A percentile compares a stretch with the other conserved stretches of the same genome.
Evolutionary conservation across 2,113 vertebrate genomes (phyloP).

Genomic region (Eptesicus fuscus): DNA sequence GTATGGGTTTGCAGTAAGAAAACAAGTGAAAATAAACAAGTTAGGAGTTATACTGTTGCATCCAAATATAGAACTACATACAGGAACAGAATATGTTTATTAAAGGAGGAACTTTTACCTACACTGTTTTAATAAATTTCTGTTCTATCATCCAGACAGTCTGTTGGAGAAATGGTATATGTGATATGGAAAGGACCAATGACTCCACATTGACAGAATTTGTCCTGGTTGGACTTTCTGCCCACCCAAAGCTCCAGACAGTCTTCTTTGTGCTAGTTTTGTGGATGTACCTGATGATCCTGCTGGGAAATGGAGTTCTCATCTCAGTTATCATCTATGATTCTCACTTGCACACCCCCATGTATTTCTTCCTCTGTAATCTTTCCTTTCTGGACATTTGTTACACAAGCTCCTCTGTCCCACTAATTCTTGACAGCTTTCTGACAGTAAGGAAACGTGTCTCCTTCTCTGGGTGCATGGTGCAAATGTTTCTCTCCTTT

Average conservation of each 20-base stretch:
- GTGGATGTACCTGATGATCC: slow-evolving; percentile 58
- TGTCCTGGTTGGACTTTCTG: slow-evolving; percentile 62
- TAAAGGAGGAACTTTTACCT: not conserved
- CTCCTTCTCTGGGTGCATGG: slow-evolving; percentile 60
- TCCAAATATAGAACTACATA: not conserved
- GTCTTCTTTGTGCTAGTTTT: slow-evolving; percentile 58
- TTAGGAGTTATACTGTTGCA: not conserved
- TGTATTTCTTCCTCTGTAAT: slow-evolving; percentile 74
- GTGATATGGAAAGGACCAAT: slow-evolving; percentile 46
- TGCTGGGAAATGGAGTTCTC: slow-evolving; percentile 66
- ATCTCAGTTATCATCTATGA: slow-evolving; percentile 56
- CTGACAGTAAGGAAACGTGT: slow-evolving; percentile 58
- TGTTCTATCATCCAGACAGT: slow-evolving; percentile 6
- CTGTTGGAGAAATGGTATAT: not conserved
- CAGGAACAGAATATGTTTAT: not conserved
- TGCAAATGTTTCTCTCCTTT: slow-evolving; percentile 72
- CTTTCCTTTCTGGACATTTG: slow-evolving; percentile 74
- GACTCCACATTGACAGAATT: slow-evolving; percentile 53
- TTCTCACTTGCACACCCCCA: slow-evolving; percentile 63
- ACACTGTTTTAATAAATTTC: not conserved
- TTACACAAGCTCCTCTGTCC: slow-evolving; percentile 66
- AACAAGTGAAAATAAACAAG: not conserved
- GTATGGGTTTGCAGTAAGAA: not conserved
- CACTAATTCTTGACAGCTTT: slow-evolving; percentile 62
- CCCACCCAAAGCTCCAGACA: slow-evolving; percentile 46